These are phyloP conservation scores for Drosophila rhopaloa DNA, from an alignment of 1,140 invertebrate species.

Conservation along the genomic window DNA sequence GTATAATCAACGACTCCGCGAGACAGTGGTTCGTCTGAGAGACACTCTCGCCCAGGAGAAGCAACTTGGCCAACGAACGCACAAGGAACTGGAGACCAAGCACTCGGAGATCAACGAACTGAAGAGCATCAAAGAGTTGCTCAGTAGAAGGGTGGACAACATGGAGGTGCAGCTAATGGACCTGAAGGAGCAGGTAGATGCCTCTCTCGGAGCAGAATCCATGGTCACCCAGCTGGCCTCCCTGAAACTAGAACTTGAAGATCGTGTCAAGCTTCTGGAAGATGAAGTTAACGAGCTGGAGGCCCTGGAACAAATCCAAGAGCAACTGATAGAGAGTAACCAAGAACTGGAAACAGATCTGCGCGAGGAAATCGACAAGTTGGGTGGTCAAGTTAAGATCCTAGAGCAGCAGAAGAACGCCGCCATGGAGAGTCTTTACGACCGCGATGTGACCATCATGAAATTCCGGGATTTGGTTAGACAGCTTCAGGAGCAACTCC, in stretches of 20 bases:
- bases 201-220: constrained; percentile 97
- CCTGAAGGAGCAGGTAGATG: constrained; percentile 90
- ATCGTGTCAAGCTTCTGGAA: constrained; percentile 93
- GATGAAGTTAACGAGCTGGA: constrained; percentile 95
- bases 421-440: constrained; percentile 95
- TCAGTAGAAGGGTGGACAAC: constrained; percentile 89
- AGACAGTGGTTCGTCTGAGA: constrained; percentile 95
- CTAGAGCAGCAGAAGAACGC: constrained; percentile 92
- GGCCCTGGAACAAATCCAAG: constrained; percentile 91
- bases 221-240: constrained; percentile 98
- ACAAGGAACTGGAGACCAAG: constrained; percentile 96
- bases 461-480: constrained; percentile 98
- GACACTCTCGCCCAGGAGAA: constrained; percentile 97
- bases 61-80: constrained; percentile 93
- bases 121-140: constrained; percentile 93
- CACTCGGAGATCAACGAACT: constrained; percentile 93
- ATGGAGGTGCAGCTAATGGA: constrained; percentile 95
- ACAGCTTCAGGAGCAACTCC: constrained; percentile 91
- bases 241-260: constrained; percentile 96
- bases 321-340: constrained; percentile 91
- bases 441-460: constrained; percentile 95
- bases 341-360: constrained; percentile 96
- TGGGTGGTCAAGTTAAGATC: constrained; percentile 91
- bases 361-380: constrained; percentile 96
- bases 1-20: constrained; percentile 95